Evolutionary conservation across 2,797 vertebrate genomes (phyloP).

Genomic region (Cuculus canorus): DNA sequence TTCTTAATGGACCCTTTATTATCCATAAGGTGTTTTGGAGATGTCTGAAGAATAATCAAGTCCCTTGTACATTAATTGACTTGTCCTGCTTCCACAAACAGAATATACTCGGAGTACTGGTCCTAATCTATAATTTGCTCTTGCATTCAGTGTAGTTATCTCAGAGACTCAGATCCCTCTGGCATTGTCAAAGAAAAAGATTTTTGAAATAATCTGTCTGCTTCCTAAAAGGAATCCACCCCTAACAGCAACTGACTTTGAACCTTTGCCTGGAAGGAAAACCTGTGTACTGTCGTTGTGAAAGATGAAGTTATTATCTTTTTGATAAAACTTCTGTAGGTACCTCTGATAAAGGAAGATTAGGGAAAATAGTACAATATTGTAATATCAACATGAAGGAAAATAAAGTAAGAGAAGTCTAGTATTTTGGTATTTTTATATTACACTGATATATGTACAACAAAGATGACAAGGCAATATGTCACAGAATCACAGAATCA

Average conservation of each 20-base stretch:
- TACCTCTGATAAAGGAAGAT: background rate
- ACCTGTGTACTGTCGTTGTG: background rate
- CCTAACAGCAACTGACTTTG: background rate
- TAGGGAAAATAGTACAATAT: background rate
- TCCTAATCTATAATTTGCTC: background rate
- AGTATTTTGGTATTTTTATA: background rate
- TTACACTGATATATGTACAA: background rate
- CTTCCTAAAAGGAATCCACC: background rate
- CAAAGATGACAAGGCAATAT: background rate
- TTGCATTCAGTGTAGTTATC: background rate
- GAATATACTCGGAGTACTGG: background rate
- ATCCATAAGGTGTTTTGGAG: no score
- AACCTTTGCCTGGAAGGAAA: background rate
- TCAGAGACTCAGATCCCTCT: background rate
- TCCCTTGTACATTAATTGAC: background rate
- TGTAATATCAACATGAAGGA: background rate
- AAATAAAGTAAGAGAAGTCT: background rate
- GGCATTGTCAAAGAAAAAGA: background rate
- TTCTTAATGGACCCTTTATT: no score
- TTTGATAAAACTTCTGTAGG: background rate
- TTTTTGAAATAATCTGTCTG: background rate
- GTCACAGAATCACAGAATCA: no score
- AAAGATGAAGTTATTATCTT: background rate
- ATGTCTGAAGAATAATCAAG: background rate
- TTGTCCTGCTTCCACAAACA: background rate